Evolutionary conservation across 2,113 vertebrate species (phyloP).

Genomic region (Alligator sinensis): DNA sequence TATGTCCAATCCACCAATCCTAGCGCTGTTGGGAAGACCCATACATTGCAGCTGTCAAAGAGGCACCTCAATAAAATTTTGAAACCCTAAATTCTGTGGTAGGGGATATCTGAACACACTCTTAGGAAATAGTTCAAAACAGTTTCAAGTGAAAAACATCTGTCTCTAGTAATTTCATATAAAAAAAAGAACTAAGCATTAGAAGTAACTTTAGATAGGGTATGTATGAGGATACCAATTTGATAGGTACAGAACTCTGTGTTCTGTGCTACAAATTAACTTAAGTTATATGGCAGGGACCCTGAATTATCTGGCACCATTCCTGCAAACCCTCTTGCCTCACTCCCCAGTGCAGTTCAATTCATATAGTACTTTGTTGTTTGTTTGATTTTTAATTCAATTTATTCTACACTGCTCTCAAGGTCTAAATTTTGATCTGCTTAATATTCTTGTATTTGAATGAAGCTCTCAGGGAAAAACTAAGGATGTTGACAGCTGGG

Average conservation of each 20-base stretch:
- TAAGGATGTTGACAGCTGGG: slow-evolving; percentile 73
- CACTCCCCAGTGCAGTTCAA: neutral
- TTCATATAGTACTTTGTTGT: neutral
- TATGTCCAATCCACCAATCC: neutral
- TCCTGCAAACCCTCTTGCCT: neutral
- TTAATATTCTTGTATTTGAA: slow-evolving; percentile 65
- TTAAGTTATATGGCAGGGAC: neutral
- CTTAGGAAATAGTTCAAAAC: neutral
- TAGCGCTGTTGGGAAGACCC: neutral
- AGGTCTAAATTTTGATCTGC: slow-evolving; percentile 9
- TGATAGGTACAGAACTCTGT: neutral
- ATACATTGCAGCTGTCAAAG: neutral
- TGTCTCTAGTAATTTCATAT: neutral
- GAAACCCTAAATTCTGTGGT: neutral
- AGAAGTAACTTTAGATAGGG: neutral
- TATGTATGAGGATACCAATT: neutral
- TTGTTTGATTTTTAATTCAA: neutral
- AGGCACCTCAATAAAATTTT: neutral
- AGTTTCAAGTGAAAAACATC: neutral
- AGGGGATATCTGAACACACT: neutral
- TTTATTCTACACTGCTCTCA: neutral
- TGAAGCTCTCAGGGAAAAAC: slow-evolving; percentile 73
- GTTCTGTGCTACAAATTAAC: neutral
- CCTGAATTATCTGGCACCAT: neutral
- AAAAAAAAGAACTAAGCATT: neutral